Conservation (phyloP, 2,113 vertebrate species). For the Sitta europaea region DNA sequence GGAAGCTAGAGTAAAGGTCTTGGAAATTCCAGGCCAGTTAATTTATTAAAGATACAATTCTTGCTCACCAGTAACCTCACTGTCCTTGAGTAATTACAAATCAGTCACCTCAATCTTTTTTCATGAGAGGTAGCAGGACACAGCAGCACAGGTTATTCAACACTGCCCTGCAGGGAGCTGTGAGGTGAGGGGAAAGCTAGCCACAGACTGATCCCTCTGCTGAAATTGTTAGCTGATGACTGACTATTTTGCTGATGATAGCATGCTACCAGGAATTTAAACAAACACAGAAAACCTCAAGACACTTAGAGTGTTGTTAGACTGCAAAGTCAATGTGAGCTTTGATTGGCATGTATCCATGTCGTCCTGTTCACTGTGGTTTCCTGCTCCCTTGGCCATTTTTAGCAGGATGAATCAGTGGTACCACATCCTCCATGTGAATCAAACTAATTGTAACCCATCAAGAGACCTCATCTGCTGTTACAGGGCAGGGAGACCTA, state of each 20-base stretch:
- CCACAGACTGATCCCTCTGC: not conserved
- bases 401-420: constrained; percentile 14
- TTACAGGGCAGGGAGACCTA: not conserved
- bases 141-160: not conserved
- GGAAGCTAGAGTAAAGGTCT: not conserved
- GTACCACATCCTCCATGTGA: not conserved
- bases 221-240: not conserved
- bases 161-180: not conserved
- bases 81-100: not conserved
- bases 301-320: not conserved
- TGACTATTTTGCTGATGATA: not conserved
- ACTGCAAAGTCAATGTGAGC: not conserved
- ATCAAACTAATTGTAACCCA: not conserved
- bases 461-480: not conserved
- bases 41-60: not conserved
- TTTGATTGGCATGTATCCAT: not conserved
- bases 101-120: not conserved
- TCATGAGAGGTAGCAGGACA: not conserved
- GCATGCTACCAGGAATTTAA: not conserved
- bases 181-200: not conserved
- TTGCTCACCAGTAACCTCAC: not conserved
- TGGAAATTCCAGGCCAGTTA: not conserved
- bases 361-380: not conserved
- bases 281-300: not conserved
- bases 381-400: not conserved